Evolutionary conservation across 2,113 vertebrate species (phyloP).

Genomic region (Sus scrofa): DNA sequence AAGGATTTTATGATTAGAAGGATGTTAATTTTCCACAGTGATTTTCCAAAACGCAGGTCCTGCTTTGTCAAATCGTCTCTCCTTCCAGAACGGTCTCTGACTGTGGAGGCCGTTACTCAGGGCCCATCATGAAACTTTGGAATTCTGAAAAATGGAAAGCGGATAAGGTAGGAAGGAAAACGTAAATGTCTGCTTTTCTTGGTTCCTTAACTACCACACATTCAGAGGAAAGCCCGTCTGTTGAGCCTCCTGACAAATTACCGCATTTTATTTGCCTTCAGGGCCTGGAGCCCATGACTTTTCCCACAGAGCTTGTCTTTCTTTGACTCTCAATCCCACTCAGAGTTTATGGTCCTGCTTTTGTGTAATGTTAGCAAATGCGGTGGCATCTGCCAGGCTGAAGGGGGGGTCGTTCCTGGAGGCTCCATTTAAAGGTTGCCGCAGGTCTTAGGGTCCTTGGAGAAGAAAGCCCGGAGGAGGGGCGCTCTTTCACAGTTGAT

Average conservation of each 20-base stretch:
- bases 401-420: background rate
- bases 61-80: background rate
- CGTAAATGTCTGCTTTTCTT: background rate
- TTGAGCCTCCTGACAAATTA: slow-evolving; percentile 32
- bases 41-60: background rate
- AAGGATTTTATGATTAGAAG: background rate
- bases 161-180: background rate
- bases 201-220: background rate
- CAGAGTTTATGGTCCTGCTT: background rate
- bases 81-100: background rate
- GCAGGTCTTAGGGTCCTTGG: background rate
- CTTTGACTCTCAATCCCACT: background rate
- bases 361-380: background rate
- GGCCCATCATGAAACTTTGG: background rate
- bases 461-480: background rate
- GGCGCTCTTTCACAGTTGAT: background rate
- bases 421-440: background rate
- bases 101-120: background rate
- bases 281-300: background rate
- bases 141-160: background rate
- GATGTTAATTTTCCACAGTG: background rate
- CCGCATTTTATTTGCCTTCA: background rate
- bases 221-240: background rate
- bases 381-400: background rate
- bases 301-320: background rate